Conservation (phyloP, 2,888 invertebrate species). For the Parnassius apollo region DNA sequence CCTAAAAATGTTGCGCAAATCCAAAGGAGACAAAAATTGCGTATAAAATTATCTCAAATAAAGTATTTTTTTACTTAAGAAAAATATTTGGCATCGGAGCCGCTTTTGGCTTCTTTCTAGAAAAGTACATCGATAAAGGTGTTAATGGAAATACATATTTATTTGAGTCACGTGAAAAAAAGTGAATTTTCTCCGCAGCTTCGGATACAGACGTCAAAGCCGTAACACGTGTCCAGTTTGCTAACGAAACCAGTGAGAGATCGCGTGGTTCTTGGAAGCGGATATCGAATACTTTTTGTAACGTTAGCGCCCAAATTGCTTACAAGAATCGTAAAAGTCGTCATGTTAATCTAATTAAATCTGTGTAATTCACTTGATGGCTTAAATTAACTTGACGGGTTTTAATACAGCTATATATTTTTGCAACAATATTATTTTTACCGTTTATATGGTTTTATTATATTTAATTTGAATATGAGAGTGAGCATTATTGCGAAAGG, state of each 20-base stretch:
- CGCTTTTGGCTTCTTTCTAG: no score
- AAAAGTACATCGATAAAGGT: slow-evolving; percentile 8
- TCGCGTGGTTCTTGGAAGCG: slow-evolving; percentile 19
- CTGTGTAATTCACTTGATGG: slow-evolving; percentile 16
- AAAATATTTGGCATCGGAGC: no score
- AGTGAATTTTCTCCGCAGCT: slow-evolving; percentile 12
- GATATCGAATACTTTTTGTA: slow-evolving; percentile 22
- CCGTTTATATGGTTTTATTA: no score
- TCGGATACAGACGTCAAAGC: slow-evolving; percentile 26
- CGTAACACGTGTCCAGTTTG: slow-evolving; percentile 28
- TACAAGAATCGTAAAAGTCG: slow-evolving; percentile 26
- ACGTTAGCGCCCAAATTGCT: slow-evolving; percentile 23
- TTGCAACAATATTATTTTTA: no score
- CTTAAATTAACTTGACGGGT: not conserved
- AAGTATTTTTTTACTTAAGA: no score
- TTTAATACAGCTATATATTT: no score
- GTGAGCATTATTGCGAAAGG: no score
- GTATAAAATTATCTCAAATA: no score
- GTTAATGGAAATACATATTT: slow-evolving; percentile 26
- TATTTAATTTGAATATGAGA: no score
- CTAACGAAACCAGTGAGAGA: slow-evolving; percentile 20
- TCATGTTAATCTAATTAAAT: slow-evolving; percentile 28
- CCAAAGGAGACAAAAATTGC: no score
- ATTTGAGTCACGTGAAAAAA: slow-evolving; percentile 13
- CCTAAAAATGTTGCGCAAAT: no score